Evolutionary conservation across 1,140 invertebrate genomes (phyloP).

Genomic region (Plutomurus gul): DNA sequence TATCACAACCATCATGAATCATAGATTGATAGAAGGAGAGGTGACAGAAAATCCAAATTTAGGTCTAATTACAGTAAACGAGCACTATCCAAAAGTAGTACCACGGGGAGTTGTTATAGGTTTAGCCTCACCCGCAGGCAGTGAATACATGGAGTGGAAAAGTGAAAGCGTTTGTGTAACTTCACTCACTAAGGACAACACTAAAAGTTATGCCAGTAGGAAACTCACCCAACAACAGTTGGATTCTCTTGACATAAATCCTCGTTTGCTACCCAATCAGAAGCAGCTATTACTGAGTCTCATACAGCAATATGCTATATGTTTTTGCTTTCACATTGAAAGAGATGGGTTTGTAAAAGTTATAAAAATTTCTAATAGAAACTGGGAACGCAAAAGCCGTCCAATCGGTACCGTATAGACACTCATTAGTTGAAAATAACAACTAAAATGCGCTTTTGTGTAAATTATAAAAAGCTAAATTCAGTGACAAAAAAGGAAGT

Average conservation of each 20-base stretch:
- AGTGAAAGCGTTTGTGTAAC: too few relatives aligned
- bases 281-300: neutral
- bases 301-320: neutral
- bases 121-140: too few relatives aligned
- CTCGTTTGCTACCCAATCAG: neutral
- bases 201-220: too few relatives aligned
- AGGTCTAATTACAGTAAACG: too few relatives aligned
- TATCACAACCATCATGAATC: too few relatives aligned
- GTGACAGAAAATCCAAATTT: too few relatives aligned
- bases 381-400: constrained; percentile 37
- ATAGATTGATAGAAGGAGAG: too few relatives aligned
- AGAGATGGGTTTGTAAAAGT: neutral
- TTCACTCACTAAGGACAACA: too few relatives aligned
- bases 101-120: too few relatives aligned
- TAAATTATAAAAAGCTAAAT: constrained; percentile 39
- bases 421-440: neutral
- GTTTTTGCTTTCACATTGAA: neutral
- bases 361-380: constrained; percentile 40
- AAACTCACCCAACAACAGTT: neutral
- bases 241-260: neutral
- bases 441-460: constrained; percentile 34
- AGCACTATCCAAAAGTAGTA: too few relatives aligned
- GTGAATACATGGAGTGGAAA: too few relatives aligned
- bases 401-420: constrained; percentile 25
- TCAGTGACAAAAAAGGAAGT: neutral